Conservation (phyloP, 2,888 invertebrate species). For the Zeuzera pyrina region DNA sequence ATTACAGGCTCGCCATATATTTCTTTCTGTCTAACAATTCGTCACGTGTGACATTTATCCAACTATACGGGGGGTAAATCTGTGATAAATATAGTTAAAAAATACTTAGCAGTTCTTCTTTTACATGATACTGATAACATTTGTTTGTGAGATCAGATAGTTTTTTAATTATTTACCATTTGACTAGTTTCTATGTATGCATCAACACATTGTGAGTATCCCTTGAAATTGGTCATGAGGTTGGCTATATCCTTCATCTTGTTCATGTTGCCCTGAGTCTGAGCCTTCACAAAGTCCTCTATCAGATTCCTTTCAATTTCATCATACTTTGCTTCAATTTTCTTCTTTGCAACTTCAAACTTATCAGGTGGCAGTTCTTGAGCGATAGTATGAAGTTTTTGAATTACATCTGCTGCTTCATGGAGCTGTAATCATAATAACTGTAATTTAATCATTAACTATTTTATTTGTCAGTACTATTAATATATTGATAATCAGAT, state of each 20-base stretch:
- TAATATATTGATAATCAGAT: too few relatives aligned
- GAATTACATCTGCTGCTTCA: conserved; percentile 97
- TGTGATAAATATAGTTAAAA: too few relatives aligned
- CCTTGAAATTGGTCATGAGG: conserved; percentile 95
- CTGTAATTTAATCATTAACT: too few relatives aligned
- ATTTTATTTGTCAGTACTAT: too few relatives aligned
- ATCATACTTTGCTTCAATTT: conserved; percentile 91
- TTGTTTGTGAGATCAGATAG: too few relatives aligned
- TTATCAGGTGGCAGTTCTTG: conserved; percentile 94
- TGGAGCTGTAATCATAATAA: conserved; percentile 80
- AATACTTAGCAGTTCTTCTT: too few relatives aligned
- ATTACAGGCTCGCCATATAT: too few relatives aligned
- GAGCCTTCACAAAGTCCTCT: conserved; percentile 94
- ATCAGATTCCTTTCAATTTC: conserved; percentile 92
- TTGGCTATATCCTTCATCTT: conserved; percentile 95
- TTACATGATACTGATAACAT: too few relatives aligned
- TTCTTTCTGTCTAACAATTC: too few relatives aligned
- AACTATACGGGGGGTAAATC: too few relatives aligned
- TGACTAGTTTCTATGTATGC: conserved; percentile 98
- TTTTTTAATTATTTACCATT: conserved; percentile 80
- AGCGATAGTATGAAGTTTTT: conserved; percentile 95
- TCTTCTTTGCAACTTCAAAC: conserved; percentile 87
- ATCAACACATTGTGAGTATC: conserved; percentile 96
- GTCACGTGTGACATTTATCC: too few relatives aligned
- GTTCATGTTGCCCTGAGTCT: conserved; percentile 85